These are phyloP conservation scores for Hoplodrina ambigua DNA, from an alignment of 2,888 invertebrate genomes.

Conservation along the genomic window DNA sequence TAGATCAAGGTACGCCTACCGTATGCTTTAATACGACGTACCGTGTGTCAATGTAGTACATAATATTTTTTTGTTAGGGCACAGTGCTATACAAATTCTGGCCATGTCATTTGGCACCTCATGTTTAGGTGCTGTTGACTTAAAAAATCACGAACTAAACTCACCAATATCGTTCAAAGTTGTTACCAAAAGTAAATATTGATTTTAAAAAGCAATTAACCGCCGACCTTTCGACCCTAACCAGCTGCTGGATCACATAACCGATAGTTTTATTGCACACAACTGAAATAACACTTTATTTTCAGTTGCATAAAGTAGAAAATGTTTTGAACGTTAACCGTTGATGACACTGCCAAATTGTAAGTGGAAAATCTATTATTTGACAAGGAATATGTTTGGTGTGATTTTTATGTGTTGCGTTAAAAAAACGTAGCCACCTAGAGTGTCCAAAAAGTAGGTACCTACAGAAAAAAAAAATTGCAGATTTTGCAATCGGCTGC, in stretches of 20 bases:
- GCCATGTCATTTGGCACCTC: too few species aligned
- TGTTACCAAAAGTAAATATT: conserved; percentile 49
- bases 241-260: conserved; percentile 53
- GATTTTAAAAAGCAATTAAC: conserved; percentile 55
- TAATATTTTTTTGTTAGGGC: too few species aligned
- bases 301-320: fast-evolving
- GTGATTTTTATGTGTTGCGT: conserved; percentile 16
- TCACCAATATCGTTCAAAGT: background rate
- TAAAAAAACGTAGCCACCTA: too few species aligned
- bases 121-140: background rate
- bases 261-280: background rate
- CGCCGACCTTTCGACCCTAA: conserved; percentile 38
- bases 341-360: conserved; percentile 29
- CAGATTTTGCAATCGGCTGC: too few species aligned
- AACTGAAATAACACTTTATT: conserved; percentile 33
- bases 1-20: too few species aligned
- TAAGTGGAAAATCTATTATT: conserved; percentile 41
- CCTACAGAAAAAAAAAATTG: too few species aligned
- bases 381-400: conserved; percentile 14
- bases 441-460: too few species aligned
- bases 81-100: too few species aligned
- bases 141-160: background rate
- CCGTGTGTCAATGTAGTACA: too few species aligned
- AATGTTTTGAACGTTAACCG: background rate
- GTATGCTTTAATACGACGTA: too few species aligned